These are phyloP conservation scores for Vidua macroura DNA, from an alignment of 2,113 vertebrate species.

Conservation along the genomic window DNA sequence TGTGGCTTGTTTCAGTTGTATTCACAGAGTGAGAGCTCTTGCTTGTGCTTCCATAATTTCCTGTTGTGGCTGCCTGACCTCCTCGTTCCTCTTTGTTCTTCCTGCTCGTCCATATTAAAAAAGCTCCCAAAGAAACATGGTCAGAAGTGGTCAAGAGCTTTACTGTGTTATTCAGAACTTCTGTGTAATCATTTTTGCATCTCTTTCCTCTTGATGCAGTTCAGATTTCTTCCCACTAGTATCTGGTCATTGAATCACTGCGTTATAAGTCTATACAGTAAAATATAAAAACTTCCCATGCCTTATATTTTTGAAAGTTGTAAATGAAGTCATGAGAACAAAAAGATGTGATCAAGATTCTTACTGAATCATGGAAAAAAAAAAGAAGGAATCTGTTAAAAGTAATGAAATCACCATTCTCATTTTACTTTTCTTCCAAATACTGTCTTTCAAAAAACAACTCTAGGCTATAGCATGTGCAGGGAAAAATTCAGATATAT, in stretches of 20 bases:
- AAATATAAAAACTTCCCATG: not conserved
- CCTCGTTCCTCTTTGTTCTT: not conserved
- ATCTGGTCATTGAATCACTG: not conserved
- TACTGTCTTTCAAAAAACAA: not conserved
- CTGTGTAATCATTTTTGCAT: not conserved
- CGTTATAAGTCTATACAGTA: not conserved
- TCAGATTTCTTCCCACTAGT: not conserved
- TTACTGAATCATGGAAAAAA: not conserved
- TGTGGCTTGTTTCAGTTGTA: not conserved
- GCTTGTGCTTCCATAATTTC: not conserved
- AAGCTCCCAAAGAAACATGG: not conserved
- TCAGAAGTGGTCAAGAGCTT: not conserved
- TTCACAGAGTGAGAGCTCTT: not conserved
- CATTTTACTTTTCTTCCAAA: not conserved
- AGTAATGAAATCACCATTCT: not conserved
- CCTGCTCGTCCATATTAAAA: not conserved
- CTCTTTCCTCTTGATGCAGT: not conserved
- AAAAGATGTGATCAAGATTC: not conserved
- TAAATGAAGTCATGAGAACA: not conserved
- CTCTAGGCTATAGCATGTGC: not conserved
- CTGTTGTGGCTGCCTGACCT: not conserved
- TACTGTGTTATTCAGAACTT: not conserved
- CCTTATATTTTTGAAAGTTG: not conserved
- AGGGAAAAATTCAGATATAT: not conserved
- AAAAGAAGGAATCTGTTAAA: not conserved